A percentile compares a stretch with the other conserved stretches of the same genome.
Evolutionary conservation across 2,797 vertebrate genomes (phyloP).

Genomic region (Leuciscus waleckii): DNA sequence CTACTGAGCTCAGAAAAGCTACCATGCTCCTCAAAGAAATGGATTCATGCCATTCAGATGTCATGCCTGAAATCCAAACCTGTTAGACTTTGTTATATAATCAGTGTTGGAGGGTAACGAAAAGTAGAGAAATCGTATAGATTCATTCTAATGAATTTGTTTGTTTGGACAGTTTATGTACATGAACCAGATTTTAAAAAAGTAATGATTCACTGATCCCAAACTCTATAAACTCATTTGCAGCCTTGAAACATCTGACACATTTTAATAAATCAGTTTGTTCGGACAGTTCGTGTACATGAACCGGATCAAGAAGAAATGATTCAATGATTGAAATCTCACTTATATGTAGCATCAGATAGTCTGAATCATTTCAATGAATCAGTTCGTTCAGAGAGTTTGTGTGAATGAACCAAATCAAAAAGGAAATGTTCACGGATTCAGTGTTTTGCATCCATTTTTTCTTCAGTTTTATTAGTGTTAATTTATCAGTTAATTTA

Average conservation of each 20-base stretch:
- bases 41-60: constrained; percentile 9
- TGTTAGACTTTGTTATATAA: constrained; percentile 2
- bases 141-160: neutral
- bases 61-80: constrained; percentile 8
- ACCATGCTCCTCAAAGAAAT: neutral
- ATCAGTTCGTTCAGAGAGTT: neutral
- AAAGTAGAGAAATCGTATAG: neutral
- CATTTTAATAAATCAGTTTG: neutral
- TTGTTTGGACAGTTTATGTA: neutral
- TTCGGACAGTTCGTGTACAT: neutral
- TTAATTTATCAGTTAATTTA: neutral
- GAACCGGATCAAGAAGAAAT: neutral
- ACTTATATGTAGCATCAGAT: neutral
- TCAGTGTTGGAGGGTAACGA: neutral
- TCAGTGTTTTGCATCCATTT: neutral
- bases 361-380: neutral
- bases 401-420: neutral
- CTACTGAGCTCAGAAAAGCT: constrained; percentile 14
- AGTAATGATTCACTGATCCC: neutral
- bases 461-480: neutral
- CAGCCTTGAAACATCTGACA: neutral
- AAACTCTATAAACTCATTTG: neutral
- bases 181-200: neutral
- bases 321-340: neutral
- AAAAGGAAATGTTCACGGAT: neutral